Conservation (phyloP, 1,140 invertebrate species). For the Laupala kohalensis region DNA sequence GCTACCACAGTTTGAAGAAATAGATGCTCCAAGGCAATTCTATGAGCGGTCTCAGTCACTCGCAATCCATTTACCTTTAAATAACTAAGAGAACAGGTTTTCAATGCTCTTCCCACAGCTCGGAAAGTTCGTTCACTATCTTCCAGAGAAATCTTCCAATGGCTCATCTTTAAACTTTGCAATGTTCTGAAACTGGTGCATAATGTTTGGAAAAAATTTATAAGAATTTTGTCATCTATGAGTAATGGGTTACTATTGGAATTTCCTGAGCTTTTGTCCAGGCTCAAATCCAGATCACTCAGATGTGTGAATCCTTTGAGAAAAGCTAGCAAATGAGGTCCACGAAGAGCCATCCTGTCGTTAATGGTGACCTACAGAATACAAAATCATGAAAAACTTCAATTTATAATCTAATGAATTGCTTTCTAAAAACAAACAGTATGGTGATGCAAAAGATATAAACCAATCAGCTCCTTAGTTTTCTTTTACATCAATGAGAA, state of each 20-base stretch:
- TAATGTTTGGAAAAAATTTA: conserved; percentile 30
- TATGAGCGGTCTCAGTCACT: conserved; percentile 28
- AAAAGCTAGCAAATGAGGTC: conserved; percentile 34
- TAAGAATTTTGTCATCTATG: conserved; percentile 32
- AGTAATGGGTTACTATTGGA: conserved; percentile 28
- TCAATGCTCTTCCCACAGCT: conserved; percentile 29
- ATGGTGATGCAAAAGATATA: no score
- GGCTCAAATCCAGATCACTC: conserved; percentile 34
- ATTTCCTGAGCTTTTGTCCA: conserved; percentile 26
- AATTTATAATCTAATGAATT: no score
- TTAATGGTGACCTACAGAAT: conserved; percentile 30
- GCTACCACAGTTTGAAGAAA: conserved; percentile 30
- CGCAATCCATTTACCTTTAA: conserved; percentile 26
- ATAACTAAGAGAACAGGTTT: conserved; percentile 28
- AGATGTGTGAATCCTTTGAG: conserved; percentile 34
- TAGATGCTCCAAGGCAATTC: conserved; percentile 27
- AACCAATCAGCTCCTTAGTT: no score
- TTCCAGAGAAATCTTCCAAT: conserved; percentile 31
- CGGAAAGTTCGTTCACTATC: conserved; percentile 31
- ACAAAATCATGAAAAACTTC: neutral
- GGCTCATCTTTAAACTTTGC: conserved; percentile 29
- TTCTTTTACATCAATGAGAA: no score
- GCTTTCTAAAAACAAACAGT: no score
- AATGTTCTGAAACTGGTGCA: conserved; percentile 28
- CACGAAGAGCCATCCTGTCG: conserved; percentile 32